These are phyloP conservation scores for Eolophus roseicapilla DNA, from an alignment of 2,113 vertebrate genomes.

Conservation along the genomic window DNA sequence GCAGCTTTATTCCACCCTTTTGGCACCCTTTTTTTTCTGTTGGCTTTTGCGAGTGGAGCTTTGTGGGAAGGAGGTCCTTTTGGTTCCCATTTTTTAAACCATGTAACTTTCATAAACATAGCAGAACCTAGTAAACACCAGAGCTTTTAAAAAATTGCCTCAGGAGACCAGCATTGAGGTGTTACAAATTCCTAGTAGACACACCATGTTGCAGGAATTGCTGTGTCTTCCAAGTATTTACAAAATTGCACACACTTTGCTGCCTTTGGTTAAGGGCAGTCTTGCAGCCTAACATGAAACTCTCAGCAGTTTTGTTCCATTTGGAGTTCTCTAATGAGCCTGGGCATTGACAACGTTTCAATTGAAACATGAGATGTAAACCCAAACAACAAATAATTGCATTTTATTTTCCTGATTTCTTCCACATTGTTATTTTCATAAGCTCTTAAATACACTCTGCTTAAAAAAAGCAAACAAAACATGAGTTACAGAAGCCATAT, in stretches of 20 bases:
- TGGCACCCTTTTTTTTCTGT: background rate
- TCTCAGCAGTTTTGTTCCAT: background rate
- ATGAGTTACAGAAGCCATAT: background rate
- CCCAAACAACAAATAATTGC: background rate
- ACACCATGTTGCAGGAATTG: background rate
- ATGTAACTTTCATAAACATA: background rate
- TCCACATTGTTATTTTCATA: background rate
- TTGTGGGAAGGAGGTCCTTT: background rate
- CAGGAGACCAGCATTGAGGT: background rate
- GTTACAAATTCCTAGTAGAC: background rate
- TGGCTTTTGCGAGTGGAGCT: background rate
- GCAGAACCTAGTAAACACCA: background rate
- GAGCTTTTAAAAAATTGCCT: background rate
- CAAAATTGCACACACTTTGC: background rate
- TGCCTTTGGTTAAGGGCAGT: background rate
- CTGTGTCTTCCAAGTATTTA: background rate
- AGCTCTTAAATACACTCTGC: background rate
- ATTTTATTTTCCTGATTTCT: constrained; percentile 3
- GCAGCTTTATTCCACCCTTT: background rate
- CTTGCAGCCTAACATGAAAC: background rate
- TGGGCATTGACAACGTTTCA: background rate
- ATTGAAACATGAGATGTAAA: background rate
- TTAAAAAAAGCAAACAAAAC: background rate
- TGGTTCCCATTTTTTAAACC: background rate
- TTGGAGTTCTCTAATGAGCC: background rate